Evolutionary conservation across 92 coral and sea anemone species (phyloP).

Genomic region (Hydrozoanthus gracilis): DNA sequence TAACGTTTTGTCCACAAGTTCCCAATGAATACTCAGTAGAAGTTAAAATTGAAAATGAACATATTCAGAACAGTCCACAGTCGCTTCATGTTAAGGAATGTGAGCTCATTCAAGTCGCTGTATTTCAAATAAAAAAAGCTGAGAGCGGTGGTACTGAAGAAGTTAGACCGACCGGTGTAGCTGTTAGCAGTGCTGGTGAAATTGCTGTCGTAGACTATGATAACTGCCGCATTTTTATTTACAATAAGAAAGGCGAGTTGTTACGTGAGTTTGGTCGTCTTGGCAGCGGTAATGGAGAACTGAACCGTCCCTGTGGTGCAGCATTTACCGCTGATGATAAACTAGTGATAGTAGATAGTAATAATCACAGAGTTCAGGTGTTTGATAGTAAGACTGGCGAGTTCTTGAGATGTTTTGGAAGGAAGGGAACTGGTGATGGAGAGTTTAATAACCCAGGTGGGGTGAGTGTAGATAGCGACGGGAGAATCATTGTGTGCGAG

Average conservation of each 20-base stretch:
- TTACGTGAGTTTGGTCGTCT: too few relatives aligned
- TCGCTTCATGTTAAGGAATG: not conserved
- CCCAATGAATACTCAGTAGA: not conserved
- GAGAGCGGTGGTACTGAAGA: slow-evolving; percentile 64
- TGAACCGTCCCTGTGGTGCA: too few relatives aligned
- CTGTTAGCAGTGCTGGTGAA: slow-evolving; percentile 56
- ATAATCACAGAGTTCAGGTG: too few relatives aligned
- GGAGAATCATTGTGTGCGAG: too few relatives aligned
- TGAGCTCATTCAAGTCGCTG: not conserved
- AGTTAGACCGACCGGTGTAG: slow-evolving; percentile 70
- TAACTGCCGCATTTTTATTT: not conserved
- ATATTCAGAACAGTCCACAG: not conserved
- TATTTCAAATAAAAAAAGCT: slow-evolving; percentile 45
- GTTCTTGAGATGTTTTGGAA: too few relatives aligned
- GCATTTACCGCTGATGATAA: too few relatives aligned
- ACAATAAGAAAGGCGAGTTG: not conserved
- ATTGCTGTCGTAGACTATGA: not conserved
- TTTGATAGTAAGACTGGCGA: too few relatives aligned
- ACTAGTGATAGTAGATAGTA: too few relatives aligned
- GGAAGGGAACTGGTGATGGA: too few relatives aligned
- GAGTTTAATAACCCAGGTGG: too few relatives aligned
- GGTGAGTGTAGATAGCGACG: too few relatives aligned
- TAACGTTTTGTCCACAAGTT: not conserved
- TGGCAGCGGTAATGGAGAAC: not conserved
- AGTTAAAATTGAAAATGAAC: not conserved